Evolutionary conservation across 2,797 vertebrate genomes (phyloP), one percentile per base, ranked within the genome.

Genomic region (Phyllotis vaccarum): DNA sequence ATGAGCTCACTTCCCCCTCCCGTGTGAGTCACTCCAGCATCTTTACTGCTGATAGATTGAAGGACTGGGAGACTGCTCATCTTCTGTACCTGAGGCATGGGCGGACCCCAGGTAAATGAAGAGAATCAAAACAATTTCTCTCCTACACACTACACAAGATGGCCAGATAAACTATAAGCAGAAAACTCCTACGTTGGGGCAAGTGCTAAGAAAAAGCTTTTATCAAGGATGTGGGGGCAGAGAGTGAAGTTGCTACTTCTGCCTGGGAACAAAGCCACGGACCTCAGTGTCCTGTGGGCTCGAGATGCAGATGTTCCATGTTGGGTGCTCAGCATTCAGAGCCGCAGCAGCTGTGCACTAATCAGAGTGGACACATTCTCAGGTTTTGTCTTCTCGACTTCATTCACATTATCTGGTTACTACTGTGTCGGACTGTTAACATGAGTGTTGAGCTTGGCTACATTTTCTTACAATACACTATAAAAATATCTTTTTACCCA

Each of bases 1-100:
- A 2, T 27, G 58, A 27, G 72, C 75, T 58, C 68, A 14, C 64
- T 72, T 17, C 29, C 64, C 12, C 24, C 46, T 66, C 49, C 6
- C 0, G 8, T 7, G 60, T 17, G 9, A 24, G 0, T 24, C 62
- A 1, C 74, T 5, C 8, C 27, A 5, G 8, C 19, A 6, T 52
- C 75, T n/a, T 52, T 5, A 8, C 64, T 54, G 75, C 62, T 24
- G 70, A 60, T 43, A 87, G 70, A 5, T 52, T 24, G 40, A 34
- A 85, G 80, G n/a, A 49, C n/a, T n/a, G 62, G 43, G 12, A 60
- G 40, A 75, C n/a, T 43, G 43, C 27, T 60, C 58, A 87, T 43
- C 66, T 60, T 62, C 49, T 43, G 43, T 34, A 10, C 49, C 27
- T 5, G 0, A 46, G 93, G 80, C 29, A 0, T 54, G 0, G 10